Conservation (phyloP, 2,797 vertebrate species). For the Anniella stebbinsi region DNA sequence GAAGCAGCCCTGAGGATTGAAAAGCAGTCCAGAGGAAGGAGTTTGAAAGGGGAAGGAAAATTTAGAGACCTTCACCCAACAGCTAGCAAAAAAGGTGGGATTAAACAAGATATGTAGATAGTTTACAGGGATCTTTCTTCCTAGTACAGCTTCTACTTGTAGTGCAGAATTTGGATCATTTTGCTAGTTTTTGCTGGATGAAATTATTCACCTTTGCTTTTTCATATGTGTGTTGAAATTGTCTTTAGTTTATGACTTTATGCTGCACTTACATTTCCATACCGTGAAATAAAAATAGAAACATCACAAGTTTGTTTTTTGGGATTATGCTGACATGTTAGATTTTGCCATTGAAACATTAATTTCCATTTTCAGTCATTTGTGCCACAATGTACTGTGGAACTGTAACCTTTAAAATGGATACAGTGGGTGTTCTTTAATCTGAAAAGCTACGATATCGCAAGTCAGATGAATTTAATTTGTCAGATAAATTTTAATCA, state of each 20-base stretch:
- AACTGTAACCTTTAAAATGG: not conserved
- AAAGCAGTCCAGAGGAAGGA: not conserved
- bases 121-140: not conserved
- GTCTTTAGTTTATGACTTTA: not conserved
- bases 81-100: not conserved
- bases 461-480: not conserved
- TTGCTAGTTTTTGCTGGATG: not conserved
- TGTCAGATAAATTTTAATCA: not conserved
- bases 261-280: not conserved
- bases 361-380: not conserved
- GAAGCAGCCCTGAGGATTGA: no score
- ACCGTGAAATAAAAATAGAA: not conserved
- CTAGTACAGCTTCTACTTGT: not conserved
- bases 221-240: not conserved
- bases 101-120: not conserved
- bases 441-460: no score
- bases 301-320: not conserved
- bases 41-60: not conserved
- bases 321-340: not conserved
- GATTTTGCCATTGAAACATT: not conserved
- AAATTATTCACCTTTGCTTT: not conserved
- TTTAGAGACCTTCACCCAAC: not conserved
- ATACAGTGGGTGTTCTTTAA: not conserved
- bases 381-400: not conserved
- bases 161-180: not conserved